Percentiles rank a stretch among this genome's conserved stretches.
Conservation (phyloP, 2,797 vertebrate genomes). For the Tragelaphus oryx region DNA sequence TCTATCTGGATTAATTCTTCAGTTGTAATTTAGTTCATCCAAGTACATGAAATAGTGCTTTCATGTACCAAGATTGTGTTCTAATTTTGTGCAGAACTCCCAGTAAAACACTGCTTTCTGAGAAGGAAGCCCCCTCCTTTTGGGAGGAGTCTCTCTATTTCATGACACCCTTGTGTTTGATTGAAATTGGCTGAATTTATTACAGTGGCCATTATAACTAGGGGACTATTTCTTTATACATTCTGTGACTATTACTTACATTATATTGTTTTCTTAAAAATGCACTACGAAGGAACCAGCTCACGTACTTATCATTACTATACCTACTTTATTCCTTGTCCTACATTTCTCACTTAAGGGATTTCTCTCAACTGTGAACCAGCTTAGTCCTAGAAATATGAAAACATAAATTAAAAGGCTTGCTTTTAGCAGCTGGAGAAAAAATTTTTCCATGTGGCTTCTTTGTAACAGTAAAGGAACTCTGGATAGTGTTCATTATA, state of each 20-base stretch:
- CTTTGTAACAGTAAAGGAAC: not conserved
- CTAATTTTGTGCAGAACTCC: conserved; percentile 5
- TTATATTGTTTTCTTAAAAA: not conserved
- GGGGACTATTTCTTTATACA: not conserved
- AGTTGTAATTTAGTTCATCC: not conserved
- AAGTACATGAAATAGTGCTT: not conserved
- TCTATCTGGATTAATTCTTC: not conserved
- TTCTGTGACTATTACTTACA: not conserved
- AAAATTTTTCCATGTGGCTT: not conserved
- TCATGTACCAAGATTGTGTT: not conserved
- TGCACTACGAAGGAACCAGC: not conserved
- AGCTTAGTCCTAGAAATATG: not conserved
- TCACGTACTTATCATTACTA: not conserved
- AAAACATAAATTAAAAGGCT: not conserved
- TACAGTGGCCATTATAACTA: not conserved
- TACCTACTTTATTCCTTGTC: not conserved
- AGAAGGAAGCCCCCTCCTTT: not conserved
- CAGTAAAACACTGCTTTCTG: not conserved
- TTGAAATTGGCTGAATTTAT: not conserved
- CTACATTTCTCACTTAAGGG: not conserved
- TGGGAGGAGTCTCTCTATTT: not conserved
- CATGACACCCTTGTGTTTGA: not conserved
- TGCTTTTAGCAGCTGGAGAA: not conserved
- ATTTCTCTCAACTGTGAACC: not conserved
- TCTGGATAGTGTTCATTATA: not conserved